Percentiles rank a stretch among this genome's conserved stretches.
phyloP scores from a whole-genome alignment of 92 coral and sea anemone species.

The Parazoanthus darwini region DNA sequence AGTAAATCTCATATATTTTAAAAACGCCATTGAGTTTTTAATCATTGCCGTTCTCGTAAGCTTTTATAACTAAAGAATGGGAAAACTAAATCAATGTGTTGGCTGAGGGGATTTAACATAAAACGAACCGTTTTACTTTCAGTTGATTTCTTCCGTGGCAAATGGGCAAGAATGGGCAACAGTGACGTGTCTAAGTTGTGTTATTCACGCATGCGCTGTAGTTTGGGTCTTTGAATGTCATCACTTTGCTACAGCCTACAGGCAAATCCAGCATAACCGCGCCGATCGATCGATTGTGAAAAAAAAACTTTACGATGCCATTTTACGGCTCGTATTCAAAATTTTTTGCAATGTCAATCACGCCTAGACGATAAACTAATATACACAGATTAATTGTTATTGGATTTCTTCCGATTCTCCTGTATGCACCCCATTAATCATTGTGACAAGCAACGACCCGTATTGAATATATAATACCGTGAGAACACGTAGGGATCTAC shows the following conservation, averaged over 20 bases:
- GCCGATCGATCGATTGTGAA: neutral
- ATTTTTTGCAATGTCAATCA: neutral
- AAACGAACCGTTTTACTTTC: neutral
- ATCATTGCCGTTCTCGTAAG: neutral
- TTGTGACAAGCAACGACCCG: constrained; percentile 4
- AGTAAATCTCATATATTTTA: neutral
- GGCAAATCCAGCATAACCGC: neutral
- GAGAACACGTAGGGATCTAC: constrained; percentile 13
- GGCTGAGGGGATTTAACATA: neutral
- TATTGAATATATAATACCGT: constrained; percentile 26
- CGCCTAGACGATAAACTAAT: neutral
- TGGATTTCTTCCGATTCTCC: neutral
- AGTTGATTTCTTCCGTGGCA: neutral
- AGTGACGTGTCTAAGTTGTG: no score
- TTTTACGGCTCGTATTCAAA: neutral
- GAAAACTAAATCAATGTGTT: constrained; percentile 16
- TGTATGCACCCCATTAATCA: constrained; percentile 32
- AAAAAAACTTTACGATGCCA: neutral
- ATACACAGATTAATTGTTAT: neutral
- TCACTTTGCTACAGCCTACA: neutral
- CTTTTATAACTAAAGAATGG: neutral
- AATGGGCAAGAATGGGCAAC: no score
- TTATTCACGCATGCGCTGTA: constrained; percentile 13
- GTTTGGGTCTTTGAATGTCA: neutral
- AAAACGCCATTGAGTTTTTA: neutral